phyloP scores from a whole-genome alignment of 2,113 vertebrate genomes.

The Oxyruncus cristatus region DNA sequence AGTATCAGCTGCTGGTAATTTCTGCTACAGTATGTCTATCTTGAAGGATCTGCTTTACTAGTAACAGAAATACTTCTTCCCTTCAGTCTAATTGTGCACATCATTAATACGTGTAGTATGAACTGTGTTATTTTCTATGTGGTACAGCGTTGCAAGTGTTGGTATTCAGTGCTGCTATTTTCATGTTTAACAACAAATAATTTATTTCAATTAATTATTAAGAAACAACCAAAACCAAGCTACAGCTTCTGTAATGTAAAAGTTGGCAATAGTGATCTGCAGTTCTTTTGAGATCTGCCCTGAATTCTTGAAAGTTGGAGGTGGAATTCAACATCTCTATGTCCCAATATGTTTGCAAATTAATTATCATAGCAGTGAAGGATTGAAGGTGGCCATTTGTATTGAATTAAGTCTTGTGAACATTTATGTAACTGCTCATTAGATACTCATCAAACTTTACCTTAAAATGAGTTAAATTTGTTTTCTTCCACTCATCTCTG shows the following conservation, averaged over 20 bases:
- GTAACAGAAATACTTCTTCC: neutral
- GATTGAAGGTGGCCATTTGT: neutral
- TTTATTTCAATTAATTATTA: neutral
- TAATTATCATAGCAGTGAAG: neutral
- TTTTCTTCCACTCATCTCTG: neutral
- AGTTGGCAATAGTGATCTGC: neutral
- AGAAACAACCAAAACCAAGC: neutral
- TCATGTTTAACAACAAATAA: neutral
- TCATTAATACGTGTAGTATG: neutral
- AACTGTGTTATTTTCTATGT: neutral
- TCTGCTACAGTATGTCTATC: neutral
- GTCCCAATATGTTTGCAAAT: neutral
- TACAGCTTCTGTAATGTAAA: neutral
- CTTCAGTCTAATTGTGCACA: neutral
- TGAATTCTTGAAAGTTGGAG: neutral
- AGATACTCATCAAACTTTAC: neutral
- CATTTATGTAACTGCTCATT: neutral
- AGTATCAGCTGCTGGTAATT: neutral
- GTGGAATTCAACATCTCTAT: neutral
- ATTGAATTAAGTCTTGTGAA: neutral
- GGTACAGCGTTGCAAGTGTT: neutral
- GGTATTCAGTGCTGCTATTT: neutral
- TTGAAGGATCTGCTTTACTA: neutral
- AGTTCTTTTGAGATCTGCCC: neutral
- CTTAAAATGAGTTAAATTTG: neutral